These are phyloP conservation scores for Holothuria scabra DNA, from an alignment of 53 echinoderm and acorn worm genomes.

Conservation along the genomic window DNA sequence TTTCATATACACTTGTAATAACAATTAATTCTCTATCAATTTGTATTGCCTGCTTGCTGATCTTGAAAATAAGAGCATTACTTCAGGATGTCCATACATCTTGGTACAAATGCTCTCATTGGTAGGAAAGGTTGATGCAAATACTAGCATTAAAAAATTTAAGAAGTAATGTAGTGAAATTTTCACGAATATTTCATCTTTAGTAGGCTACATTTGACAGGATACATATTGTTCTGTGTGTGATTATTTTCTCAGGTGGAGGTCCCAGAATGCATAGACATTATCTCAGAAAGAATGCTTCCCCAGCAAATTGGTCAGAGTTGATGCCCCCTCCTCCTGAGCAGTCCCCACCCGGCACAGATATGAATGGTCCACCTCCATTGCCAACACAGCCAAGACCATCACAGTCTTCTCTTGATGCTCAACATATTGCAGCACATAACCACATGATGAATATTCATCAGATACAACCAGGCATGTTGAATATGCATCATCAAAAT, in stretches of 20 bases:
- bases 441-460: conserved; percentile 35
- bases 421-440: neutral
- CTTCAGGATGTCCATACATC: no score
- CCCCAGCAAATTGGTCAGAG: conserved; percentile 85
- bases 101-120: no score
- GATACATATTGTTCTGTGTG: no score
- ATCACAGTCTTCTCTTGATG: conserved; percentile 16
- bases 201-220: no score
- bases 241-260: neutral
- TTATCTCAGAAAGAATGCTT: conserved; percentile 50
- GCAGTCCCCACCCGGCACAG: conserved; percentile 76
- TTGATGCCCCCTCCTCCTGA: conserved; percentile 94
- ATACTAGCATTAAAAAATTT: no score
- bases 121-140: no score
- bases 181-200: no score
- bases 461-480: neutral
- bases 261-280: conserved; percentile 38
- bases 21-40: no score
- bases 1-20: no score
- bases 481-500: conserved; percentile 23
- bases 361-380: conserved; percentile 49
- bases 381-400: conserved; percentile 57
- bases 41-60: no score
- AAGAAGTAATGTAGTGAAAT: no score
- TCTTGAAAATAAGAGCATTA: no score